Evolutionary conservation across 1,140 invertebrate species (phyloP).

Genomic region (Melanaphis sacchari): DNA sequence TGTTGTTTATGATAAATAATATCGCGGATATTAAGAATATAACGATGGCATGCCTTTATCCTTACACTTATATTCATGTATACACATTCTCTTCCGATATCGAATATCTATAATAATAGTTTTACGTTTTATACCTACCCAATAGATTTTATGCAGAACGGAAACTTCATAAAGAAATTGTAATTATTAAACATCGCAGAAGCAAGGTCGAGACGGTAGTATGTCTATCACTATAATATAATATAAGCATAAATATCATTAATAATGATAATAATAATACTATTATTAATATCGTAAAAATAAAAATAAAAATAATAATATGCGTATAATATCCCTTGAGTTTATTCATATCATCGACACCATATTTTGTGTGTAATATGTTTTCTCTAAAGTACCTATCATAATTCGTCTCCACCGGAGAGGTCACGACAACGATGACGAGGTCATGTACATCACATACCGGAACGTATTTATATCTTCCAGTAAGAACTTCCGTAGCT

Average conservation of each 20-base stretch:
- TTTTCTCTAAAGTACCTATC: not conserved
- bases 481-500: not conserved
- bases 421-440: constrained; percentile 7
- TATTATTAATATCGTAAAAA: not conserved
- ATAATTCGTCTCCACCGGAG: not conserved
- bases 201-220: not conserved
- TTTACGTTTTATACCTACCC: not conserved
- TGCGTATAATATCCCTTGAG: not conserved
- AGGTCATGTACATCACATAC: constrained; percentile 35
- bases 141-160: not conserved
- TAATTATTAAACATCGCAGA: not conserved
- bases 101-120: not conserved
- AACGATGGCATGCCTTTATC: not conserved
- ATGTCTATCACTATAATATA: not conserved
- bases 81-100: not conserved
- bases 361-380: not conserved
- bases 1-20: not conserved
- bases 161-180: not conserved
- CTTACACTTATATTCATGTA: not conserved
- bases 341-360: constrained; percentile 22
- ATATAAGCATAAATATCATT: not conserved
- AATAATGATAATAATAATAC: not conserved
- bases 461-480: constrained; percentile 24
- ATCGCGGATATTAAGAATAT: not conserved
- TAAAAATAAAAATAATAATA: not conserved